A percentile compares a stretch with the other conserved stretches of the same genome.
phyloP scores from a whole-genome alignment of 1,140 invertebrate genomes.

The Ceratitis capitata region DNA sequence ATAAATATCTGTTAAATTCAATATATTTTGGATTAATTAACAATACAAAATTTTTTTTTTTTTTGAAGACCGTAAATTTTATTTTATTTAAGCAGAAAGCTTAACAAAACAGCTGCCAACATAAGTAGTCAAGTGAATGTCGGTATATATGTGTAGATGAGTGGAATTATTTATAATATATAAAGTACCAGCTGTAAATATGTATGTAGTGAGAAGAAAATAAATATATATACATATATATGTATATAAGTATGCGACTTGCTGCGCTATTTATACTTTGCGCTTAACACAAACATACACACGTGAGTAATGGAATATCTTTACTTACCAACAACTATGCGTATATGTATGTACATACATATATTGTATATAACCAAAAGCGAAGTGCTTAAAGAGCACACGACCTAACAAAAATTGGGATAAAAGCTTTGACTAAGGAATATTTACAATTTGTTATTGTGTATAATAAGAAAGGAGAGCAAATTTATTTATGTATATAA shows the following conservation, averaged over 20 bases:
- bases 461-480: not conserved
- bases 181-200: too few species aligned
- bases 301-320: too few species aligned
- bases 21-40: too few species aligned
- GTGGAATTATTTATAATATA: not conserved
- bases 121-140: too few species aligned
- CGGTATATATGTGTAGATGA: not conserved
- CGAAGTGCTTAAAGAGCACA: not conserved
- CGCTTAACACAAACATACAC: not conserved
- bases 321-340: not conserved
- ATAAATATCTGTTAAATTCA: too few species aligned
- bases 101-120: not conserved
- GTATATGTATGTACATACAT: not conserved
- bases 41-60: too few species aligned
- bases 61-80: too few species aligned
- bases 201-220: too few species aligned
- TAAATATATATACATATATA: not conserved
- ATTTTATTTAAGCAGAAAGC: not conserved
- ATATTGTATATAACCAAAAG: not conserved
- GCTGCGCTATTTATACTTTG: not conserved
- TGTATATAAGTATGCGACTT: not conserved
- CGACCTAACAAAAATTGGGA: slow-evolving; percentile 27
- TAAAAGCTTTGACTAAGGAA: slow-evolving; percentile 5
- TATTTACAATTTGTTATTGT: not conserved
- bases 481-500: not conserved